Base-by-base conservation (phyloP, 2,113 vertebrate species). In the Nerophis lumbriciformis region DNA sequence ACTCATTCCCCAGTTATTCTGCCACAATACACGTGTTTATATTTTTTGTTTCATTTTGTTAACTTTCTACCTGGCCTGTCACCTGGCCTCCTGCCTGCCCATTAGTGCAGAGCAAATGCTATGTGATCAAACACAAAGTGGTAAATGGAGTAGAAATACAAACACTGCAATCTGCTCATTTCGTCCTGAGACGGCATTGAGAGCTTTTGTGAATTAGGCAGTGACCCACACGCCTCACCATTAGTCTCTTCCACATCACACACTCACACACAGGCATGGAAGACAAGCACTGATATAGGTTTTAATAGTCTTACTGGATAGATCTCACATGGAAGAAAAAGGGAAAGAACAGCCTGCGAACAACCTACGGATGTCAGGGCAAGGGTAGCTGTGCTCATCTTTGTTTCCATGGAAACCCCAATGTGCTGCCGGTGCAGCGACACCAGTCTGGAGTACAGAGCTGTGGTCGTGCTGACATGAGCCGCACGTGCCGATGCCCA, bases 391-490 rank as follows among this genome's bases (percentile, higher is more conserved):
- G 65, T 78, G 79, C 83, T 83, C 69, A 42, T 87, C 74, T 63
- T 72, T 85, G 90, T 91, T 90, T 90, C 90, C 87, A 91, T 91
- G 81, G 83, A 69, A 64, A 91, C 88, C 74, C 56, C 45, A 82
- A 85, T 83, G 84, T 85, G 80, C 81, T 72, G 78, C 79, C 73
- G 51, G 81, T 83, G 79, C 65, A 81, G 83, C 86, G 87, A 89
- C 88, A 80, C 71, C 71, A 74, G 67, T 83, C 14, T 14, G 79
- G 78, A 88, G 72, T 61, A 36, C 69, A 72, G 75, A 65, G 60
- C 71, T 63, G 69, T 39, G 58, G 66, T 76, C 59, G 45, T 49
- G 71, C 71, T 75, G 76, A 80, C 80, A 85, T 80, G 81, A 82
- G 74, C 69, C 61, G 64, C 75, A 77, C 74, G 72, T 88, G 82